Evolutionary conservation across 2,797 vertebrate genomes (phyloP), one percentile per base, ranked within the genome.

Genomic region (Danio choprae): DNA sequence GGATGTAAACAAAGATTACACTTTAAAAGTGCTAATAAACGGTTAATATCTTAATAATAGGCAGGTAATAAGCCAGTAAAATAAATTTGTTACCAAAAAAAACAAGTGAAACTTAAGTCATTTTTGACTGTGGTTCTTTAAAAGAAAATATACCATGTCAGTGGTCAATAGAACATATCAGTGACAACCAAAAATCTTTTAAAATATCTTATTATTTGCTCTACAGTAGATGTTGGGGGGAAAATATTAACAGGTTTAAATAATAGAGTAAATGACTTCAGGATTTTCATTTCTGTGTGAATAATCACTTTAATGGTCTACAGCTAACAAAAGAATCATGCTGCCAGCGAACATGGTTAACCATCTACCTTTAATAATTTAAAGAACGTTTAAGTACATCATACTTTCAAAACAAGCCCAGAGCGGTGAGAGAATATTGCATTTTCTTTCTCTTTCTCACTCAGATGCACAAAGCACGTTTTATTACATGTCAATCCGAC

Each of bases 401-500:
- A 58, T 56, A 22, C 12, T 72, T 72, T 11, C 38, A 72, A 68
- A 51, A 51, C 22, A 11, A 68, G 18, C 10, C 44, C 15, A 55
- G 6, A n/a, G 4, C 9, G 10, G 15, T 51, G 29, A 77, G 10
- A 36, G 64, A 51, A 70, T 29, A 41, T 41, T 43, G 44, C 2
- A 62, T 71, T 43, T 70, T 44, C 36, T 50, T 55, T 16, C 18
- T 15, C 44, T 50, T 60, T 62, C 13, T 0, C 55, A 58, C 36
- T 62, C n/a, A 41, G 11, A 69, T n/a, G 12, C 12, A 48, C 6
- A 20, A 78, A 41, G 44, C 51, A 70, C n/a, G n/a, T 18, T 69
- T 69, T 38, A 70, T 41, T 51, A 20, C 48, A 59, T 60, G 68
- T 73, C 69, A 73, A 40, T 53, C 43, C 80, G 48, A 64, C 78